Conservation (phyloP, 2,888 invertebrate species). For the Chymomyza amoena region DNA sequence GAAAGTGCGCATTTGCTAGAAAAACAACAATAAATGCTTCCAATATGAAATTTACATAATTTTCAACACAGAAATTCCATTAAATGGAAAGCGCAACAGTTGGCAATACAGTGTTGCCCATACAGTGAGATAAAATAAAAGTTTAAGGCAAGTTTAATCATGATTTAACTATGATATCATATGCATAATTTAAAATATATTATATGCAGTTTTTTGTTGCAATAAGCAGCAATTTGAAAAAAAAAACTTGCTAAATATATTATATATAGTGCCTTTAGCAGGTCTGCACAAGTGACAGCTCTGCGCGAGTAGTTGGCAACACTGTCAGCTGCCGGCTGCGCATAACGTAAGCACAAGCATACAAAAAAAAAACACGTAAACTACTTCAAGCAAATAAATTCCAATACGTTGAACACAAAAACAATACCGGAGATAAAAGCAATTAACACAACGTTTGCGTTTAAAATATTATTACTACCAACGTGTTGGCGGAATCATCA, state of each 20-base stretch:
- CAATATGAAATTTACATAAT: slow-evolving; percentile 27
- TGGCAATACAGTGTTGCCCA: slow-evolving; percentile 40
- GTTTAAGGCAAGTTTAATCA: not conserved
- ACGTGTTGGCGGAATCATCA: slow-evolving; percentile 22
- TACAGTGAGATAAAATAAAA: not conserved
- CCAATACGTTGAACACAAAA: not conserved
- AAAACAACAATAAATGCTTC: not conserved
- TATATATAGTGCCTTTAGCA: not conserved
- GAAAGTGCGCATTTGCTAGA: not conserved
- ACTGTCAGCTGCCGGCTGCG: slow-evolving; percentile 44
- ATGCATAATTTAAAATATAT: too few species aligned
- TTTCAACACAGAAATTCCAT: not conserved
- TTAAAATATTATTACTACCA: slow-evolving; percentile 9
- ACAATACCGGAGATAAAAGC: slow-evolving; percentile 26
- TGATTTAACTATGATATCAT: too few species aligned
- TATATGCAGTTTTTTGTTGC: too few species aligned
- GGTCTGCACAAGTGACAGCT: not conserved
- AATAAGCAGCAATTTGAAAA: too few species aligned
- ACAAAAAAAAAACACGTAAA: too few species aligned
- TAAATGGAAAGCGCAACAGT: slow-evolving; percentile 43
- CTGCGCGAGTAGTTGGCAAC: slow-evolving; percentile 30
- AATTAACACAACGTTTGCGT: slow-evolving; percentile 11
- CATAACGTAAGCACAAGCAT: not conserved
- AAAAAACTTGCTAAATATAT: too few species aligned
- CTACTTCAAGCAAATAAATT: too few species aligned